Percentiles rank a stretch among this genome's conserved stretches.
phyloP scores from a whole-genome alignment of 2,797 vertebrate genomes.

The Arctocebus calabarensis region DNA sequence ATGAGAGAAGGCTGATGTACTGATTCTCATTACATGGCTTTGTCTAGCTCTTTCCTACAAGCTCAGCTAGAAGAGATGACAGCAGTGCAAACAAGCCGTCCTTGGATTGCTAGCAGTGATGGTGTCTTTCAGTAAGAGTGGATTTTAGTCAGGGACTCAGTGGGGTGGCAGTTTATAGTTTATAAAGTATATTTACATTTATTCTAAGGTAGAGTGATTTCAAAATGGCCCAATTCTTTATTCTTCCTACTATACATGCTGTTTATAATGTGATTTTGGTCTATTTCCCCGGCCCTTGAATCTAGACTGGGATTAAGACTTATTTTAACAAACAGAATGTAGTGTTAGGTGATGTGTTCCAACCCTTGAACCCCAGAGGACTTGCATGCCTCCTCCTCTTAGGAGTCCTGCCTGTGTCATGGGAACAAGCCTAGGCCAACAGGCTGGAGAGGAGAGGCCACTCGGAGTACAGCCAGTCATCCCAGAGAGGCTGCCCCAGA shows the following conservation, averaged over 20 bases:
- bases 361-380: neutral
- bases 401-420: neutral
- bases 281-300: neutral
- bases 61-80: slow-evolving; percentile 9
- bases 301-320: neutral
- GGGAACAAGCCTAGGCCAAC: neutral
- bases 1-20: neutral
- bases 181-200: slow-evolving; percentile 23
- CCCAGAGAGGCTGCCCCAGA: neutral
- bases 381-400: neutral
- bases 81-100: slow-evolving; percentile 22
- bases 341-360: neutral
- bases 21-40: neutral
- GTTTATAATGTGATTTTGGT: neutral
- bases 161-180: neutral
- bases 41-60: slow-evolving; percentile 41
- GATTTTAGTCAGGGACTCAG: neutral
- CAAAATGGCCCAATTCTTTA: neutral
- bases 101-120: slow-evolving; percentile 23
- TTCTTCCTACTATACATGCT: neutral
- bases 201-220: neutral
- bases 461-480: neutral
- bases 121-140: neutral
- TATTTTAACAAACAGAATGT: slow-evolving; percentile 4
- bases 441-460: neutral